Conservation (phyloP, 2,797 vertebrate species). For the Pelochelys cantorii region DNA sequence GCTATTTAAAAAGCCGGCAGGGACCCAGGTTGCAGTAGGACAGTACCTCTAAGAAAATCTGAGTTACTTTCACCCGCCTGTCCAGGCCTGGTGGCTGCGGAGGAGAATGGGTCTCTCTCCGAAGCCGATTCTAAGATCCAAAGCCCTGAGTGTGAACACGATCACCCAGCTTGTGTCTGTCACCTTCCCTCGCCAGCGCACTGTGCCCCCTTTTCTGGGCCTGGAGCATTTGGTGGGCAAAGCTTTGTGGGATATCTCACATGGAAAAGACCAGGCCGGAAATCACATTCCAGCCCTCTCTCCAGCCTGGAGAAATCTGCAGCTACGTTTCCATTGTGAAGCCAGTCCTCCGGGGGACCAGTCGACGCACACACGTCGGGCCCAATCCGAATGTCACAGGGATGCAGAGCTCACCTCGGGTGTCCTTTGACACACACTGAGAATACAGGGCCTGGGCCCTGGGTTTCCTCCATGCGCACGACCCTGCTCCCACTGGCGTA, state of each 20-base stretch:
- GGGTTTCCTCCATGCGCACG: accelerated
- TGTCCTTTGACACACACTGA: too few relatives aligned
- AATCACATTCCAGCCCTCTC: neutral
- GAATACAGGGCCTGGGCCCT: too few relatives aligned
- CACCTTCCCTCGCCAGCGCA: neutral
- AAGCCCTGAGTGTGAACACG: neutral
- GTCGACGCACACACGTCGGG: neutral
- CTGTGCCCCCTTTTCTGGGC: neutral
- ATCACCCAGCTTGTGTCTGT: neutral
- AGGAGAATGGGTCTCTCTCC: neutral
- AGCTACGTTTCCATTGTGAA: neutral
- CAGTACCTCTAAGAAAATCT: too few relatives aligned
- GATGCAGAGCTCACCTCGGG: neutral
- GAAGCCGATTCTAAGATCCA: neutral
- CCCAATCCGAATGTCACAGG: neutral
- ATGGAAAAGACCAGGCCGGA: too few relatives aligned
- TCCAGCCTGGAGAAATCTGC: neutral
- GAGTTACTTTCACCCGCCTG: neutral
- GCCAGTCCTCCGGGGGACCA: neutral
- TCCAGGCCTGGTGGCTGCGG: neutral
- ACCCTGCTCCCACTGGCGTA: too few relatives aligned
- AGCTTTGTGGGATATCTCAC: neutral
- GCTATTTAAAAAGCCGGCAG: neutral
- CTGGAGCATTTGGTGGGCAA: neutral
- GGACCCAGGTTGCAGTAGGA: too few relatives aligned